Conservation (phyloP, 2,888 invertebrate genomes). For the Microctonus brassicae region DNA sequence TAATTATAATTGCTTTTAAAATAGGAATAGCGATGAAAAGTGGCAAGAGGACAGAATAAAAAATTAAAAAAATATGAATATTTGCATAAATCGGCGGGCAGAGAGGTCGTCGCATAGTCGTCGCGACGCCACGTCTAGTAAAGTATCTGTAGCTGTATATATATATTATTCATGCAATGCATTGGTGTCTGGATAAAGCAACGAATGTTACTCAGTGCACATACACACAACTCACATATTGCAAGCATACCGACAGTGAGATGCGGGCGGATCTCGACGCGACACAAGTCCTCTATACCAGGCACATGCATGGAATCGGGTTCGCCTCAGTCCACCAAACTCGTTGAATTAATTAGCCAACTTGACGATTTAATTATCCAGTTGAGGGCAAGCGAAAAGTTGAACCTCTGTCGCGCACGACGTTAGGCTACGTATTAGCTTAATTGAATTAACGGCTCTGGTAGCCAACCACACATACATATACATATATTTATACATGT, state of each 20-base stretch:
- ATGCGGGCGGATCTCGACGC: background rate
- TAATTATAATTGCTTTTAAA: background rate
- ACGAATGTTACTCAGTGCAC: background rate
- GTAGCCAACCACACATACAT: slow-evolving; percentile 3
- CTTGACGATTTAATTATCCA: slow-evolving; percentile 43
- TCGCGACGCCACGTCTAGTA: slow-evolving; percentile 8
- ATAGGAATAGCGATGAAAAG: background rate
- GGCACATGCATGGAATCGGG: slow-evolving; percentile 2
- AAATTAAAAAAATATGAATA: background rate
- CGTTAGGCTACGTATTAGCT: slow-evolving; percentile 35
- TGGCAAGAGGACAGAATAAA: background rate
- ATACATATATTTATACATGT: background rate
- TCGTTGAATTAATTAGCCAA: slow-evolving; percentile 43
- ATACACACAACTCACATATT: background rate
- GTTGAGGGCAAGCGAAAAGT: slow-evolving; percentile 37
- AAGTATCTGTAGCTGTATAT: no score
- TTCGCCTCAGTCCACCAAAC: slow-evolving; percentile 18
- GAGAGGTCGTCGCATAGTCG: slow-evolving; percentile 12
- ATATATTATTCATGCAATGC: no score
- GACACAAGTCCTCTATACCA: slow-evolving; percentile 4
- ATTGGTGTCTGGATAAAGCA: slow-evolving; percentile 15
- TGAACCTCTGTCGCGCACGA: slow-evolving; percentile 31
- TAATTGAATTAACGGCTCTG: slow-evolving; percentile 44
- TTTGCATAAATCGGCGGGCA: slow-evolving; percentile 18
- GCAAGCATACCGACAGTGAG: background rate